Base-by-base conservation (phyloP, 2,797 vertebrate genomes). In the Setipinna tenuifilis region DNA sequence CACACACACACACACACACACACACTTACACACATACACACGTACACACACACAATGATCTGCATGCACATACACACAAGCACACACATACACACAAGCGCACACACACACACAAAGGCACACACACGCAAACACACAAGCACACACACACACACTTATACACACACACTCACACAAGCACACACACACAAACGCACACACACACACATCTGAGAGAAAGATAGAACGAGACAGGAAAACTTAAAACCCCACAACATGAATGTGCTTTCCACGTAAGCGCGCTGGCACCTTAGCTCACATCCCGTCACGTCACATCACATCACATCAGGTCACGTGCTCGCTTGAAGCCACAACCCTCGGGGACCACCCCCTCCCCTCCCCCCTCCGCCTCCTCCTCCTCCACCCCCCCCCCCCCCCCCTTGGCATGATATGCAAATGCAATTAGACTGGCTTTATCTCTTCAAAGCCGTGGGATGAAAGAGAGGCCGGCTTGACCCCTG, bases 361-460 rank as follows among this genome's bases (percentile, higher is more conserved):
- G 71, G 86, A 31, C 84, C 19, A 87, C 90, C 90, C 91, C 54
- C 65, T 44, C 91, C 14, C 7, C 50, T 7, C 14, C 50, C 46
- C 10, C 90, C 46, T 48, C 46, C 46, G 3, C 46, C 46, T 48
- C 90, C 46, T 48, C 46, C 46, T 48, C 46, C 46, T 48, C 90
- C 46, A 4, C 46, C 46, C 10, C 46, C 46, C 90, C 46, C 10
- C 46, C 90, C n/a, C n/a, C n/a, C n/a, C n/a, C n/a, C n/a, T n/a
- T n/a, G 86, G 89, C 87, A 87, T 83, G 90, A 93, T 94, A 95
- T 94, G 93, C 92, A 94, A 95, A 95, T 95, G 93, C 86, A 94
- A 93, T 94, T 94, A 94, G 85, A 88, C 87, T 89, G 90, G 93
- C 92, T 93, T 94, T 94, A 93, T 95, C 92, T 93, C 90, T 93